Evolutionary conservation across 2,113 vertebrate genomes (phyloP).

Genomic region (Nibea coibor): DNA sequence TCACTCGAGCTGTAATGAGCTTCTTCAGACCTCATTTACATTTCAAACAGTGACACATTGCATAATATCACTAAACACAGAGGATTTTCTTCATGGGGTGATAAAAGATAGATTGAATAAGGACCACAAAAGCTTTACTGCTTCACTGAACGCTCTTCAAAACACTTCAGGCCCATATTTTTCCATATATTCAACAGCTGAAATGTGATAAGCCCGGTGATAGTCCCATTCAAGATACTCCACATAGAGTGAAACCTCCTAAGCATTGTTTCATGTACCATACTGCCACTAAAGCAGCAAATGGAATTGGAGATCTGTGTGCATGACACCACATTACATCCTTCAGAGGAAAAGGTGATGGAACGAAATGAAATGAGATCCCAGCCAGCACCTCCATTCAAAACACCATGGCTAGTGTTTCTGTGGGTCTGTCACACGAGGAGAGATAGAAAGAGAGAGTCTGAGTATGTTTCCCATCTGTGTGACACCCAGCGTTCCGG

Average conservation of each 20-base stretch:
- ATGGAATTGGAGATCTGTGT: constrained; percentile 54
- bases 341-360: constrained; percentile 57
- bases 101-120: constrained; percentile 4
- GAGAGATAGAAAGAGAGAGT: constrained; percentile 12
- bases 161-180: constrained; percentile 15
- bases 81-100: neutral
- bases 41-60: constrained; percentile 30
- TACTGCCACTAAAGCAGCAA: constrained; percentile 48
- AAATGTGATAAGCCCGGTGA: constrained; percentile 19
- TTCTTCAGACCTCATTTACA: constrained; percentile 38
- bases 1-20: constrained; percentile 36
- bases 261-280: constrained; percentile 40
- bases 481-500: constrained; percentile 41
- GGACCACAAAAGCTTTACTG: constrained; percentile 2
- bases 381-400: constrained; percentile 28
- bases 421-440: constrained; percentile 19
- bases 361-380: constrained; percentile 62
- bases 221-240: constrained; percentile 27
- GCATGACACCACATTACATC: constrained; percentile 53
- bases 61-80: constrained; percentile 29
- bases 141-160: constrained; percentile 13
- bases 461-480: constrained; percentile 52
- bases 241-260: constrained; percentile 23
- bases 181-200: constrained; percentile 45
- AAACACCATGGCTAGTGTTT: constrained; percentile 18